Percentiles rank a stretch among this genome's conserved stretches.
Evolutionary conservation across 2,797 vertebrate species (phyloP).

Genomic region (Octomys mimax): DNA sequence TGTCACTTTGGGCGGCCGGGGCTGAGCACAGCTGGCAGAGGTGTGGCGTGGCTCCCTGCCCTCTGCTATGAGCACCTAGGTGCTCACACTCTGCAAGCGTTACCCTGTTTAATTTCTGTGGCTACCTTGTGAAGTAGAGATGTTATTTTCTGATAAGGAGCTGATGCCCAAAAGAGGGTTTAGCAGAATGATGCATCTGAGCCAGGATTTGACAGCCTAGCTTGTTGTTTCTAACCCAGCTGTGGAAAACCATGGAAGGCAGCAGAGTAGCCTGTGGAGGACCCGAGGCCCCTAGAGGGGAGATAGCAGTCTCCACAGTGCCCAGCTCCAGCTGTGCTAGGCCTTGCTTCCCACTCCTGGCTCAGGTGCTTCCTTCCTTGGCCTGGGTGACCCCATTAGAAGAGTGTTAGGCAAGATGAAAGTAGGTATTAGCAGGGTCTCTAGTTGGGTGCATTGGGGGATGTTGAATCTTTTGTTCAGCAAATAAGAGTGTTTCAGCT

Average conservation of each 20-base stretch:
- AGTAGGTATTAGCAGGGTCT: background rate
- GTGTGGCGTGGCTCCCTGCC: background rate
- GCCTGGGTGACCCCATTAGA: background rate
- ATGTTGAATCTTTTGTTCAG: too few relatives aligned
- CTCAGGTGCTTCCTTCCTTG: background rate
- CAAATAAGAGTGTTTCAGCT: background rate
- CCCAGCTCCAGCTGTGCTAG: background rate
- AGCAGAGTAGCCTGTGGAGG: background rate
- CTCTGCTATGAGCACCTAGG: background rate
- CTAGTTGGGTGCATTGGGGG: background rate
- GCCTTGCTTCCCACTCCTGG: fast-evolving
- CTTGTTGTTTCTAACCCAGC: background rate
- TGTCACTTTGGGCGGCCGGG: background rate
- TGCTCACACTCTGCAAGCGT: background rate
- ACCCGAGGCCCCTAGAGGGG: background rate
- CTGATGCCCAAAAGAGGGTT: background rate
- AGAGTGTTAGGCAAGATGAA: background rate
- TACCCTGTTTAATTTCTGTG: background rate
- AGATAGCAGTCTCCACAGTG: background rate
- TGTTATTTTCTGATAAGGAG: constrained; percentile 29
- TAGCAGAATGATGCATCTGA: background rate
- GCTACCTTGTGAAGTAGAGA: background rate
- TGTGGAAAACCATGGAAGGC: background rate
- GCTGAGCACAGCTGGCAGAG: background rate
- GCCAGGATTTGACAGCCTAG: background rate